phyloP scores from a whole-genome alignment of 2,113 vertebrate genomes.

The Arenaria interpres region DNA sequence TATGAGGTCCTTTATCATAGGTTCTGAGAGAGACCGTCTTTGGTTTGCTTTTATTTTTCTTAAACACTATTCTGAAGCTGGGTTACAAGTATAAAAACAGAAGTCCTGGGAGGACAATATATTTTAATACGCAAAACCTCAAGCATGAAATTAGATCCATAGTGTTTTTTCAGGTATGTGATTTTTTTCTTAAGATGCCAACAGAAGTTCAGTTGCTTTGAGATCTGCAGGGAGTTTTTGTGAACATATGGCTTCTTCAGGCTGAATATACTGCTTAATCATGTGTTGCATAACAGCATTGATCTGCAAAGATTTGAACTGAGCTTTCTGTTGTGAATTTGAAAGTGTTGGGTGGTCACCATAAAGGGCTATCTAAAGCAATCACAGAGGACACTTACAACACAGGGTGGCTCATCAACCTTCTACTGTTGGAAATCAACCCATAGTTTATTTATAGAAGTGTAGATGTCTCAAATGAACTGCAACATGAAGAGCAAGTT shows the following conservation, averaged over 20 bases:
- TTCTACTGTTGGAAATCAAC: background rate
- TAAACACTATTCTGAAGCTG: background rate
- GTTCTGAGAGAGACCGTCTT: background rate
- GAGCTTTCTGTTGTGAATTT: background rate
- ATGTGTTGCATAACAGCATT: background rate
- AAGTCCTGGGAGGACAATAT: background rate
- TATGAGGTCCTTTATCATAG: background rate
- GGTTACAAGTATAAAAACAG: background rate
- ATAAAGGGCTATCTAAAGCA: background rate
- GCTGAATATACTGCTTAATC: constrained; percentile 19
- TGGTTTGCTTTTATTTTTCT: background rate
- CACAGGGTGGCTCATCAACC: background rate
- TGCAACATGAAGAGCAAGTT: background rate
- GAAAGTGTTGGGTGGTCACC: background rate
- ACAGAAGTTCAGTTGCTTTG: background rate
- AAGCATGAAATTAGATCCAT: background rate
- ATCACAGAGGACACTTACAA: background rate
- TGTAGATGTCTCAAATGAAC: background rate
- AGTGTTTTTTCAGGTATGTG: background rate
- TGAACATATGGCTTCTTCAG: background rate
- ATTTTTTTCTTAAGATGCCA: background rate
- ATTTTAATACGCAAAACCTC: background rate
- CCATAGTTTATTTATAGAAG: background rate
- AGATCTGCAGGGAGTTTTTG: constrained; percentile 18
- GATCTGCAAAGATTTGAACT: background rate